Evolutionary conservation across 1,140 invertebrate species (phyloP), one percentile per base, ranked within the genome.

Genomic region (Andricus grossulariae): DNA sequence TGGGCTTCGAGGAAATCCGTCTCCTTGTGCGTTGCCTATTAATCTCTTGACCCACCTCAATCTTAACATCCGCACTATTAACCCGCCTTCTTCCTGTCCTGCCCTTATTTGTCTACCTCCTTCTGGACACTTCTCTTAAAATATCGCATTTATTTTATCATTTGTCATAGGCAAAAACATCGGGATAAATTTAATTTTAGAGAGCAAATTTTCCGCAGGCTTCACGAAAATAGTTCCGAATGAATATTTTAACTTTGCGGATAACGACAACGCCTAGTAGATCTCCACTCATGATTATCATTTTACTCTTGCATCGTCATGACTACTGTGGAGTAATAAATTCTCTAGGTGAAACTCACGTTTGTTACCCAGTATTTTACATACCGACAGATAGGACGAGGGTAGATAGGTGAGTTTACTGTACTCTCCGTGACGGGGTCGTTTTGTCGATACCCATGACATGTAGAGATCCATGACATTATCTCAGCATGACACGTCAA

Each of bases 281-380:
- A 45, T 45, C 39, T 45, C 39, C 39, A 54, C n/a, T 54, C 52
- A 10, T 16, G 16, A 18, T 54, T 54, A 54, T 54, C 52, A 18
- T 54, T 18, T n/a, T 10, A 19, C 52, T 54, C 18, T 54, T 54
- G 52, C 19, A 54, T 10, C 3, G n/a, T 32, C 16, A 66, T 66
- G 32, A 39, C 60, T 66, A 25, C 25, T 16, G 39, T 45, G 16
- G 32, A 32, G 60, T 66, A 66, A 66, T 66, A 66, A 66, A 66
- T 66, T 32, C 60, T 66, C n/a, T 66, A 16, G 39, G 25, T 16
- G 60, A 32, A 66, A 66, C 16, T 66, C 60, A 66, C 21, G 60
- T 66, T 66, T 66, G 60, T 66, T 66, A 66, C n/a, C 60, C 21
- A 39, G 60, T 66, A 66, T 66, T 66, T 66, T 66, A 66, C 60